A percentile compares a stretch with the other conserved stretches of the same genome.
phyloP scores from a whole-genome alignment of 1,140 invertebrate species.

The Hyposmocoma kahamanoa region DNA sequence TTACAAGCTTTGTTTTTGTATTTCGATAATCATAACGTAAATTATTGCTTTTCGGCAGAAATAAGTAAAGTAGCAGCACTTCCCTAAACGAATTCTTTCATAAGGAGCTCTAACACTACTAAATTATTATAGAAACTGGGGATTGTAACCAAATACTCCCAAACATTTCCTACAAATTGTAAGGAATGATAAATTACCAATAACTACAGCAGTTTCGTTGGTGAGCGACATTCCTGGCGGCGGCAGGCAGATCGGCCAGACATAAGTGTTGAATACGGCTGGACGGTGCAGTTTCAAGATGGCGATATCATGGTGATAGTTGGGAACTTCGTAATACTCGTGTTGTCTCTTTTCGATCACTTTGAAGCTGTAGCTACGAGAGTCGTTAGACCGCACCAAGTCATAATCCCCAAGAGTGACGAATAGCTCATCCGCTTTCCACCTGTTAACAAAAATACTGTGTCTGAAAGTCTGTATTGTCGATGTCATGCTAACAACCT shows the following conservation, averaged over 20 bases:
- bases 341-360: constrained; percentile 79
- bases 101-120: too few species aligned
- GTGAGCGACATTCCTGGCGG: constrained; percentile 76
- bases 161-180: too few species aligned
- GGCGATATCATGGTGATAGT: constrained; percentile 87
- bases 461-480: too few species aligned
- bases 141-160: too few species aligned
- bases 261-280: constrained; percentile 83
- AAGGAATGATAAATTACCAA: constrained; percentile 68
- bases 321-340: constrained; percentile 76
- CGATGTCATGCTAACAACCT: too few species aligned
- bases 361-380: constrained; percentile 77
- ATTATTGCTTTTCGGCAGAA: too few species aligned
- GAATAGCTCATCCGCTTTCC: constrained; percentile 75
- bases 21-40: too few species aligned
- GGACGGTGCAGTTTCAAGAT: constrained; percentile 82
- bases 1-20: too few species aligned
- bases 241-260: constrained; percentile 90
- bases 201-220: constrained; percentile 80
- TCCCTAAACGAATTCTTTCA: too few species aligned
- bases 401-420: constrained; percentile 89
- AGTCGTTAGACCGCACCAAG: constrained; percentile 77
- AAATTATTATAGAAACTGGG: too few species aligned
- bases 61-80: too few species aligned
- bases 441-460: constrained; percentile 70